phyloP scores from a whole-genome alignment of 2,113 vertebrate genomes.

The Cairina moschata region DNA sequence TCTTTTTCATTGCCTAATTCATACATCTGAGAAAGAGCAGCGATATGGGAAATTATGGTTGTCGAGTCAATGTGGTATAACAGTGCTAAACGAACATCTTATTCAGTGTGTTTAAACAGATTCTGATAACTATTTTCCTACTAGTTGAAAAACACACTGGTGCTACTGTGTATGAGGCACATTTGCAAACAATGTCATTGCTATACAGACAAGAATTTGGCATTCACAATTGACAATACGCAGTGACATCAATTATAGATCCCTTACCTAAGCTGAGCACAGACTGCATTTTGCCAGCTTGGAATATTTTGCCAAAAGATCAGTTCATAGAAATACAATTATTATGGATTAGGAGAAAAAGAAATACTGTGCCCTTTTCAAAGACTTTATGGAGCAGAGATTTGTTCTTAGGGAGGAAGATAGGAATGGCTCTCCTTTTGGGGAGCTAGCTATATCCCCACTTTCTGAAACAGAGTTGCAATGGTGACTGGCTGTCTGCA shows the following conservation, averaged over 20 bases:
- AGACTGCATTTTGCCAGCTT: neutral
- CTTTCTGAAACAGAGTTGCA: neutral
- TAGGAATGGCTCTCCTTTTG: neutral
- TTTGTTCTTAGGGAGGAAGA: neutral
- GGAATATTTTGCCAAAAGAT: neutral
- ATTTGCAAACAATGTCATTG: neutral
- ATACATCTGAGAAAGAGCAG: neutral
- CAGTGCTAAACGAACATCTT: neutral
- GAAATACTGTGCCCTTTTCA: neutral
- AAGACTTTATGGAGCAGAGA: neutral
- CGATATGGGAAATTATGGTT: neutral
- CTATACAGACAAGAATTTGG: neutral
- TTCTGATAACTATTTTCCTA: neutral
- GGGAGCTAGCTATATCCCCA: neutral
- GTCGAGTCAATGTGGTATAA: neutral
- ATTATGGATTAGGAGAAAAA: neutral
- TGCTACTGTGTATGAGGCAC: neutral
- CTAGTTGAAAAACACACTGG: neutral
- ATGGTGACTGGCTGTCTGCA: neutral
- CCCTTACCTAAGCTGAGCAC: neutral
- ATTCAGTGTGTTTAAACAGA: neutral
- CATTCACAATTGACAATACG: neutral
- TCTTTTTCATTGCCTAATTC: neutral
- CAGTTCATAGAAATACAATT: neutral
- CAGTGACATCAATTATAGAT: neutral